Conservation (phyloP, 2,113 vertebrate genomes). For the Hepsetus odoe region DNA sequence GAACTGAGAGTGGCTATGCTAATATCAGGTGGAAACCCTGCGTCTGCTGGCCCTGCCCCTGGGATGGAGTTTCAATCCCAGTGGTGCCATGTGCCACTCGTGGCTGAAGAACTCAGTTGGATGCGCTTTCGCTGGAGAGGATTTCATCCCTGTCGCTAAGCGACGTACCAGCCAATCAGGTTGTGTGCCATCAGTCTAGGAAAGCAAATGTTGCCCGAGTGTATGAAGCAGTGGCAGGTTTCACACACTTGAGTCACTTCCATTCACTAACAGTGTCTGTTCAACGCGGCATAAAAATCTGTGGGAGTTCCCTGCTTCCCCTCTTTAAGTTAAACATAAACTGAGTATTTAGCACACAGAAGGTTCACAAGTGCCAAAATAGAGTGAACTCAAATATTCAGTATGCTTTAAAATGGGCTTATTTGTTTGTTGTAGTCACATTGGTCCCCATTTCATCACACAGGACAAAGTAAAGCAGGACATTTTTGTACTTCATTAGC, state of each 20-base stretch:
- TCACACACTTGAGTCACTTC: constrained; percentile 1
- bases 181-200: not conserved
- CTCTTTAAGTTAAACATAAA: not conserved
- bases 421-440: too few relatives aligned
- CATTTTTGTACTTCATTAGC: too few relatives aligned
- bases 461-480: too few relatives aligned
- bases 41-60: not conserved
- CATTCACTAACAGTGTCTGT: not conserved
- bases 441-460: too few relatives aligned
- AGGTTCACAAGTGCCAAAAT: too few relatives aligned
- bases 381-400: too few relatives aligned
- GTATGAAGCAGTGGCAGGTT: not conserved
- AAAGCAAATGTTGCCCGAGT: not conserved
- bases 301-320: not conserved
- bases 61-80: not conserved
- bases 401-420: too few relatives aligned
- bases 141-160: constrained; percentile 7
- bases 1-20: not conserved
- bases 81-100: constrained; percentile 5
- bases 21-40: not conserved
- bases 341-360: too few relatives aligned
- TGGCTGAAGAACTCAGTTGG: not conserved
- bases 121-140: not conserved
- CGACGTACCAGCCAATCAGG: constrained; percentile 4
- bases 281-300: not conserved